phyloP scores from a whole-genome alignment of 2,888 invertebrate genomes.

The Steinernema carpocapsae region DNA sequence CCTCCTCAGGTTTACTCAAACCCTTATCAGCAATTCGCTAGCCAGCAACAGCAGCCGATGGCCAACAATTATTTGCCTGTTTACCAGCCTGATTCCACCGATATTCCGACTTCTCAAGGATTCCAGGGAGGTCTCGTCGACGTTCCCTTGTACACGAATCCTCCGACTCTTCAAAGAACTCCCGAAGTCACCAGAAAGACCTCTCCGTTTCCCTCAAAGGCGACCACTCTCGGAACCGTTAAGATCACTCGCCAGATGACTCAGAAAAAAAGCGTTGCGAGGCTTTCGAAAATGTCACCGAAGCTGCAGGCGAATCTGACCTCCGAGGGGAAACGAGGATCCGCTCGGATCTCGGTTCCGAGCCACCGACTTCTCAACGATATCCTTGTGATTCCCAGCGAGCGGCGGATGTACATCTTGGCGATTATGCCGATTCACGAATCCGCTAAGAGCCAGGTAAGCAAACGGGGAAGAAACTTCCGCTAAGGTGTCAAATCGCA shows the following conservation, averaged over 20 bases:
- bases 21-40: slow-evolving; percentile 29
- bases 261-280: neutral
- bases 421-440: slow-evolving; percentile 60
- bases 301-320: neutral
- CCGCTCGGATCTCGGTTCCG: slow-evolving; percentile 55
- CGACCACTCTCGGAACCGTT: slow-evolving; percentile 2
- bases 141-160: neutral
- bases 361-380: slow-evolving; percentile 63
- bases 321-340: neutral
- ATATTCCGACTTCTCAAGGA: neutral
- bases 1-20: neutral
- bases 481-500: slow-evolving; percentile 34
- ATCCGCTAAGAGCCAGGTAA: slow-evolving; percentile 49
- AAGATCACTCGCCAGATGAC: slow-evolving; percentile 29
- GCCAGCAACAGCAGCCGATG: neutral
- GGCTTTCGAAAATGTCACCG: slow-evolving; percentile 18
- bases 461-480: slow-evolving; percentile 29
- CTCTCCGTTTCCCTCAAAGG: neutral
- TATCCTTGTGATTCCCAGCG: slow-evolving; percentile 60
- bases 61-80: slow-evolving; percentile 7
- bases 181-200: neutral
- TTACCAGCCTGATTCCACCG: neutral
- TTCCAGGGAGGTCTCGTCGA: neutral
- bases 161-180: neutral
- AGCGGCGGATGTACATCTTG: slow-evolving; percentile 57